Conservation (phyloP, 2,888 invertebrate species). For the Pristionchus fissidentatus region DNA sequence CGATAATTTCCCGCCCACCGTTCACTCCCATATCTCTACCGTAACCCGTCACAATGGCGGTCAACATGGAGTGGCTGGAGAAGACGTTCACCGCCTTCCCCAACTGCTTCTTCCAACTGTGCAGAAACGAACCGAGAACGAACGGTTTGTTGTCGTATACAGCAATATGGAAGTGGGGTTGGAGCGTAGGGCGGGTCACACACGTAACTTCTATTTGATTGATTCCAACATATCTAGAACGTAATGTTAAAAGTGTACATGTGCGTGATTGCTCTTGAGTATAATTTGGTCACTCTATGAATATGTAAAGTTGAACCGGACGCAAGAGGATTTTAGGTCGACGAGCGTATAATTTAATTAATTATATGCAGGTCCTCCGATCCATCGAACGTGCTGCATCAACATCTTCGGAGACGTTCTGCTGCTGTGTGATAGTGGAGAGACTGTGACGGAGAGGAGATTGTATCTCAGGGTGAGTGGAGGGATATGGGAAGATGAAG, state of each 20-base stretch:
- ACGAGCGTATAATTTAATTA: too few species aligned
- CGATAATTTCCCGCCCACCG: not conserved
- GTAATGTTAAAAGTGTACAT: not conserved
- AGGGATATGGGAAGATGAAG: not conserved
- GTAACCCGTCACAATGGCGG: not conserved
- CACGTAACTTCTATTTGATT: not conserved
- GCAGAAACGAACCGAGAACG: not conserved
- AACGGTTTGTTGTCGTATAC: constrained; percentile 41
- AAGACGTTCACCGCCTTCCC: constrained; percentile 44
- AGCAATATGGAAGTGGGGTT: not conserved
- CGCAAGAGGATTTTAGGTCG: too few species aligned
- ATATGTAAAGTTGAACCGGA: too few species aligned
- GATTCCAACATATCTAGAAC: not conserved
- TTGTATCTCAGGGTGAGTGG: not conserved
- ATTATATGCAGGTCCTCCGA: not conserved
- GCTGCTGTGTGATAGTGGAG: constrained; percentile 38
- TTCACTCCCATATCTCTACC: not conserved
- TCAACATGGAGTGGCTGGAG: constrained; percentile 37
- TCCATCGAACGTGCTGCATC: constrained; percentile 17
- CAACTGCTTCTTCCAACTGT: constrained; percentile 43
- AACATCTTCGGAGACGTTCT: constrained; percentile 16
- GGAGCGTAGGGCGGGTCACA: not conserved
- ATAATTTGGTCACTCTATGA: not conserved
- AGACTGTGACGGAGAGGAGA: constrained; percentile 23
- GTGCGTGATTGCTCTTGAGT: not conserved